Evolutionary conservation across 2,113 vertebrate genomes (phyloP).

Genomic region (Irena cyanogastra): DNA sequence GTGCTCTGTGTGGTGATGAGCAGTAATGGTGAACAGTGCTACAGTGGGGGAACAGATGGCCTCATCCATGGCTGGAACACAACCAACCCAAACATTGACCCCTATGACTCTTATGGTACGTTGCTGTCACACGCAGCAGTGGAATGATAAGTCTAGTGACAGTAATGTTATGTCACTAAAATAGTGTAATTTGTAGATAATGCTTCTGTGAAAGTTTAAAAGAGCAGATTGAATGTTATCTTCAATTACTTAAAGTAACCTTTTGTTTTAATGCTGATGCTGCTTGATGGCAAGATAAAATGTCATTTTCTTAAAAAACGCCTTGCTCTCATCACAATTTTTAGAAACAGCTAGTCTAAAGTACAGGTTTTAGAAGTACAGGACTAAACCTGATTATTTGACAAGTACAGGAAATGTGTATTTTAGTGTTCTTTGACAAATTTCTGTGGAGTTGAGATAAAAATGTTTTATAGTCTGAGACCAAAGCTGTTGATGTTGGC

Average conservation of each 20-base stretch:
- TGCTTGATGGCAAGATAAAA: neutral
- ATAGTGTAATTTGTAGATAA: neutral
- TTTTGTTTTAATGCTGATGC: neutral
- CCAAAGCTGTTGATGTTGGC: neutral
- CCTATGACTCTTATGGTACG: conserved; percentile 94
- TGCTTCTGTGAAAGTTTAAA: neutral
- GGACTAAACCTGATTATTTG: neutral
- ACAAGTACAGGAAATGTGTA: neutral
- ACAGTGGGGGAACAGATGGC: conserved; percentile 91
- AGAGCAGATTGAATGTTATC: neutral
- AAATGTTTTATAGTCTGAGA: neutral
- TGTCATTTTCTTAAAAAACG: neutral
- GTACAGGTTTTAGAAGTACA: neutral
- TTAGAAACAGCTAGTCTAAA: neutral
- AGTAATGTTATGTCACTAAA: neutral
- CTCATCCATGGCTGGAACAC: conserved; percentile 96
- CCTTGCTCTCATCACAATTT: neutral
- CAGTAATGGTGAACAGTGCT: conserved; percentile 93
- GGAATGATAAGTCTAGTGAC: neutral
- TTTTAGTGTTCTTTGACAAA: neutral
- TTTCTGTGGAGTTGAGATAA: neutral
- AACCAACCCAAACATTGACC: conserved; percentile 92
- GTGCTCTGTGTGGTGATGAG: conserved; percentile 98
- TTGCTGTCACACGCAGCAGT: neutral
- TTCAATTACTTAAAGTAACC: neutral